Percentiles rank a stretch among this genome's conserved stretches.
phyloP scores from a whole-genome alignment of 2,888 invertebrate species.

The Agrilus mali region DNA sequence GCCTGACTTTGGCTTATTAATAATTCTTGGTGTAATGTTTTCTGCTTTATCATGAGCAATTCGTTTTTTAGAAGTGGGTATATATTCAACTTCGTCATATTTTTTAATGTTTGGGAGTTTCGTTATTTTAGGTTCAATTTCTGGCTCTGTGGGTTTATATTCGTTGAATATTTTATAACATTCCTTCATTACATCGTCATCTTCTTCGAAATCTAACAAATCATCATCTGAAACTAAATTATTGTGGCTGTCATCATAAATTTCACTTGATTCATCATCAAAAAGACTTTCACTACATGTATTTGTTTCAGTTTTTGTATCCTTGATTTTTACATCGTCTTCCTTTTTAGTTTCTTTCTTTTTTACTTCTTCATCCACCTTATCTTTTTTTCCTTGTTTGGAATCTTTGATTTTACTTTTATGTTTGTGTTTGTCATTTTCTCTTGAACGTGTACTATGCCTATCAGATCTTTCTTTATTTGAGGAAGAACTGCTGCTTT shows the following conservation, averaged over 20 bases:
- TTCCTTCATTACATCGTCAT: slow-evolving; percentile 59
- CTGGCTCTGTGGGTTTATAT: slow-evolving; percentile 39
- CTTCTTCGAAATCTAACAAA: slow-evolving; percentile 30
- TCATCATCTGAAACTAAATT: too few species aligned
- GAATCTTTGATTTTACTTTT: slow-evolving; percentile 8
- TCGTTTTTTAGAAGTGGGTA: slow-evolving; percentile 45
- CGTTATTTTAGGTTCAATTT: slow-evolving; percentile 2
- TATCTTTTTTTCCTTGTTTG: slow-evolving; percentile 8
- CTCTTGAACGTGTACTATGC: slow-evolving; percentile 6
- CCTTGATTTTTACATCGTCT: slow-evolving; percentile 7
- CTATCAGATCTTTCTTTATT: slow-evolving; percentile 3
- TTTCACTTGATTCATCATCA: too few species aligned
- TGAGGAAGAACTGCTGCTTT: slow-evolving; percentile 5
- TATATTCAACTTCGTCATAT: slow-evolving; percentile 7
- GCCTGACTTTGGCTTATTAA: slow-evolving; percentile 38
- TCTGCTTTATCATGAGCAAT: slow-evolving; percentile 57
- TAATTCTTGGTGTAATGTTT: slow-evolving; percentile 32
- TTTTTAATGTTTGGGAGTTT: slow-evolving; percentile 17
- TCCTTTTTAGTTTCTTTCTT: slow-evolving; percentile 7
- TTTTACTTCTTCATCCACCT: slow-evolving; percentile 4
- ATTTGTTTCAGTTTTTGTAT: slow-evolving; percentile 6
- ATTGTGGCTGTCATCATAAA: too few species aligned
- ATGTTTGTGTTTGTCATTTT: slow-evolving; percentile 20
- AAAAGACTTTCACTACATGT: background rate
- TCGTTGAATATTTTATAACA: slow-evolving; percentile 81